Evolutionary conservation across 2,888 invertebrate genomes (phyloP).

Genomic region (Thyatira batis): DNA sequence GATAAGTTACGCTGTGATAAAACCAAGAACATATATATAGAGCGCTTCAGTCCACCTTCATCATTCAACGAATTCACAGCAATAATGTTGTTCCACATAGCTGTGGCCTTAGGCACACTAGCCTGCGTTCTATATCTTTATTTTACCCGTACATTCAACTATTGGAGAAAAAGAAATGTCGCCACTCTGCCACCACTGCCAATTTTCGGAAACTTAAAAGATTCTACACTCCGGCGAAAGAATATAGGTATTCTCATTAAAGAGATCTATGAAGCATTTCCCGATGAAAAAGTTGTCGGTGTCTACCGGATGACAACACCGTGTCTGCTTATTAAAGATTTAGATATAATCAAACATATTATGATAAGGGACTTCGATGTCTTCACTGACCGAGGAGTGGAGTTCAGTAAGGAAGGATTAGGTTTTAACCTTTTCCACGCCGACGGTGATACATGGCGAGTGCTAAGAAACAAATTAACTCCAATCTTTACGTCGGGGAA

Average conservation of each 20-base stretch:
- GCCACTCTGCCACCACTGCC: conserved; percentile 39
- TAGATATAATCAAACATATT: conserved; percentile 53
- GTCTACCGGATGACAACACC: conserved; percentile 52
- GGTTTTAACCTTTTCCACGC: conserved; percentile 53
- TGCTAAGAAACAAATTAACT: conserved; percentile 47
- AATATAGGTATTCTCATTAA: conserved; percentile 28
- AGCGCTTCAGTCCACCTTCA: neutral
- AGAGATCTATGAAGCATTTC: conserved; percentile 43
- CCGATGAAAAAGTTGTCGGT: conserved; percentile 56
- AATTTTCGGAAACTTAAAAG: conserved; percentile 49
- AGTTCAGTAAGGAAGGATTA: conserved; percentile 46
- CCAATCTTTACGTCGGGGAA: conserved; percentile 60
- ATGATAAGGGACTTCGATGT: conserved; percentile 57
- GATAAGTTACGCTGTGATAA: neutral
- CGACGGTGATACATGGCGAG: conserved; percentile 50
- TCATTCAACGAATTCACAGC: neutral
- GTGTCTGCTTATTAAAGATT: conserved; percentile 46
- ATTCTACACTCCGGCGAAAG: conserved; percentile 33
- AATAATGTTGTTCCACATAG: conserved; percentile 9
- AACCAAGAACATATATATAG: neutral
- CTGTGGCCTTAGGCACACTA: conserved; percentile 14
- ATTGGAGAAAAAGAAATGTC: conserved; percentile 51
- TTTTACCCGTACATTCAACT: conserved; percentile 48
- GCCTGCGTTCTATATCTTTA: conserved; percentile 34
- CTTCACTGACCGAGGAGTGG: conserved; percentile 50